Conservation (phyloP, 2,888 invertebrate species). For the Neria commutata region DNA sequence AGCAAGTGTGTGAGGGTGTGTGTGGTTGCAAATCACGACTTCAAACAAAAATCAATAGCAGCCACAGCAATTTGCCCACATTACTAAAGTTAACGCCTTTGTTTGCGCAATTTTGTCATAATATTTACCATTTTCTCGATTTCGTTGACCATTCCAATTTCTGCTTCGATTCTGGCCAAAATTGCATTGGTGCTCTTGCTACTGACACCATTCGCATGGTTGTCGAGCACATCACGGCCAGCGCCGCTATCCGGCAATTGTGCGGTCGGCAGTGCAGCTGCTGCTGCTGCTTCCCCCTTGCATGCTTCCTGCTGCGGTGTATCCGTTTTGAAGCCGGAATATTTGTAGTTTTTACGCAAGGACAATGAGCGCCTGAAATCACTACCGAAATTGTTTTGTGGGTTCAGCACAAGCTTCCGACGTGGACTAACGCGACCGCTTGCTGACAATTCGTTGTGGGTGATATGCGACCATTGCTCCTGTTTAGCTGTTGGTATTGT, state of each 20-base stretch:
- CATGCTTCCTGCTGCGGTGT: constrained; percentile 23
- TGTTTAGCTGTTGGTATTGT: too few relatives aligned
- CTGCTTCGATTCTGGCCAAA: neutral
- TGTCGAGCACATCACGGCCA: too few relatives aligned
- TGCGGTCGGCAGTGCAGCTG: constrained; percentile 2
- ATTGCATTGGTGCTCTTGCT: too few relatives aligned
- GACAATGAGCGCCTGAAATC: constrained; percentile 42
- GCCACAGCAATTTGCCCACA: neutral
- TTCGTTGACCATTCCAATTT: neutral
- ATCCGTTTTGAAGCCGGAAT: constrained; percentile 44
- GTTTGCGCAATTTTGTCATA: neutral
- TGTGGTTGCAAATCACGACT: too few relatives aligned
- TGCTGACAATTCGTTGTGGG: constrained; percentile 19
- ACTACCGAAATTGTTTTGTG: constrained; percentile 24
- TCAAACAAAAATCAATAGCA: constrained; percentile 13
- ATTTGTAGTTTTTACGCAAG: constrained; percentile 41
- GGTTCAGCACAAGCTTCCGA: constrained; percentile 33
- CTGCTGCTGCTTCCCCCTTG: constrained; percentile 25
- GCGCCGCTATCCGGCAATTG: too few relatives aligned
- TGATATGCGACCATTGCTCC: constrained; percentile 9
- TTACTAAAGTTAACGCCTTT: neutral
- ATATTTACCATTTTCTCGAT: neutral
- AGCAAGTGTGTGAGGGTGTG: too few relatives aligned
- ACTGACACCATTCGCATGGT: too few relatives aligned
- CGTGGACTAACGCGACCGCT: constrained; percentile 30